A percentile compares a stretch with the other conserved stretches of the same genome.
phyloP scores from a whole-genome alignment of 2,888 invertebrate genomes.

The Anorthoa munda region DNA sequence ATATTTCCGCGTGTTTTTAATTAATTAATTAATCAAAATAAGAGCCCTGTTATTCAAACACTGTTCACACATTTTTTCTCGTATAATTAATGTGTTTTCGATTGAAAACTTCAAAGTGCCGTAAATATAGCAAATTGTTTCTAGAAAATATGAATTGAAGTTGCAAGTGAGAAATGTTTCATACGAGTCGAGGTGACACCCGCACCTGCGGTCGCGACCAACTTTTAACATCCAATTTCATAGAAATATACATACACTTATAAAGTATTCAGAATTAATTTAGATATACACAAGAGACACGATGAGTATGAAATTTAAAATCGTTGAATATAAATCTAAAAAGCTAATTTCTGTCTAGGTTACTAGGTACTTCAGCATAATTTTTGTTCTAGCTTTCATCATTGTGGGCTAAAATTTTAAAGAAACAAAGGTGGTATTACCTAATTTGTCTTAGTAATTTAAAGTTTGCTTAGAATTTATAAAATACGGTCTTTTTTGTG shows the following conservation, averaged over 20 bases:
- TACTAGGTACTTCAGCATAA: constrained; percentile 5
- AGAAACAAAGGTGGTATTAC: constrained; percentile 7
- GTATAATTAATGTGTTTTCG: constrained; percentile 64
- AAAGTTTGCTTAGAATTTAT: constrained; percentile 9
- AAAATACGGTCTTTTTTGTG: not conserved
- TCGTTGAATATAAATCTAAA: constrained; percentile 21
- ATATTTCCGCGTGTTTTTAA: not conserved
- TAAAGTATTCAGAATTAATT: constrained; percentile 49
- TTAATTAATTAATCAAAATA: constrained; percentile 17
- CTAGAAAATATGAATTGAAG: constrained; percentile 81
- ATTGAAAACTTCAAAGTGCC: constrained; percentile 70
- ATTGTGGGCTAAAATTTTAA: not conserved
- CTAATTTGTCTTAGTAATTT: constrained; percentile 19
- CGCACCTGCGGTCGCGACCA: constrained; percentile 81
- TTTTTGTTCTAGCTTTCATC: constrained; percentile 23
- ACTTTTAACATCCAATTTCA: constrained; percentile 76
- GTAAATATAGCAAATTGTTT: constrained; percentile 82
- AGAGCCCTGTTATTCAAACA: constrained; percentile 10
- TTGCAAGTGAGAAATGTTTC: constrained; percentile 85
- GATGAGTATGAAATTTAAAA: constrained; percentile 15
- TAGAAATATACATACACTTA: constrained; percentile 57
- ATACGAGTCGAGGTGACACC: constrained; percentile 79
- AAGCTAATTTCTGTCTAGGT: constrained; percentile 26
- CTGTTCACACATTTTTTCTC: constrained; percentile 16
- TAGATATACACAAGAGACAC: constrained; percentile 21